Evolutionary conservation across 2,888 invertebrate genomes (phyloP).

Genomic region (Muscina levida): DNA sequence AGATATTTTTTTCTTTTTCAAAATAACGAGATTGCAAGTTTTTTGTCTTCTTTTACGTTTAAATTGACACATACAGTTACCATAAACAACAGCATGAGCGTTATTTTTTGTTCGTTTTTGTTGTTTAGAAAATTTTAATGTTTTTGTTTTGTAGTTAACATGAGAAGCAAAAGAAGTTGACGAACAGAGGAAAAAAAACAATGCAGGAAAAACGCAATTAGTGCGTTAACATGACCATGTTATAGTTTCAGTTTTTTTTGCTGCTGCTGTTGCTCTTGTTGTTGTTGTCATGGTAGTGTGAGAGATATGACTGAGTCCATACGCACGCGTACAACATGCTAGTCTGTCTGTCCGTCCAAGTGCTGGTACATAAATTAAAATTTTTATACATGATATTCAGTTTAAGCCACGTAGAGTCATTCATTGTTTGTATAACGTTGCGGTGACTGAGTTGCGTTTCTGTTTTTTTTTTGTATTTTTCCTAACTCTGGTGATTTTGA

Average conservation of each 20-base stretch:
- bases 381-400: constrained; percentile 25
- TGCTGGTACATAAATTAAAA: constrained; percentile 28
- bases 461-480: not conserved
- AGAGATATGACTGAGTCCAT: not conserved
- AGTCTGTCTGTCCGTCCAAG: constrained; percentile 9
- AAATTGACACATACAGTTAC: constrained; percentile 36
- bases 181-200: not conserved
- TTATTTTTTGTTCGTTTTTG: constrained; percentile 1
- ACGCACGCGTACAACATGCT: not conserved
- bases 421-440: constrained; percentile 3
- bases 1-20: not conserved
- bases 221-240: constrained; percentile 60
- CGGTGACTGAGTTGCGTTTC: not conserved
- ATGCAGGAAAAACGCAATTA: constrained; percentile 61
- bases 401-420: constrained; percentile 1
- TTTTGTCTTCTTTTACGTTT: constrained; percentile 3
- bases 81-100: constrained; percentile 1
- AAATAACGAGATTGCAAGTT: constrained; percentile 24
- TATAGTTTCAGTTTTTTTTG: constrained; percentile 19
- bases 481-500: constrained; percentile 21
- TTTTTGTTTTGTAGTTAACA: constrained; percentile 27
- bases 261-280: not conserved
- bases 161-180: not conserved
- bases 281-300: too few relatives aligned
- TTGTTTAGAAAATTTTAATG: constrained; percentile 27